A percentile compares a stretch with the other conserved stretches of the same genome.
phyloP scores from a whole-genome alignment of 2,113 vertebrate species.

The Sorex araneus region DNA sequence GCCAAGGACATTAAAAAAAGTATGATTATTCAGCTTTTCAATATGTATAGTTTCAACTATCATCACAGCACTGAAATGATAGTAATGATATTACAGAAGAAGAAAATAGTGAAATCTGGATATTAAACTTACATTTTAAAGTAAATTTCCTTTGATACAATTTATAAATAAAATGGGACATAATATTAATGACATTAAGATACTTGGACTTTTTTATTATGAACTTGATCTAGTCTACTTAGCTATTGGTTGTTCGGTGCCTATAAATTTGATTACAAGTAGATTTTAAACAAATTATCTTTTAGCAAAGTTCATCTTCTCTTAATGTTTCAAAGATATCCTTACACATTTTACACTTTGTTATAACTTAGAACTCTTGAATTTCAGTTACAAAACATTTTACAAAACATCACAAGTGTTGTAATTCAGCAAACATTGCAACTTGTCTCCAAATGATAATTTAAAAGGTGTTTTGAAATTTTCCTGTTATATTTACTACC shows the following conservation, averaged over 20 bases:
- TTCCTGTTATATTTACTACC: conserved; percentile 73
- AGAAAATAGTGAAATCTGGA: conserved; percentile 70
- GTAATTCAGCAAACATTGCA: conserved; percentile 50
- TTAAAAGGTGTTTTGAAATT: conserved; percentile 57
- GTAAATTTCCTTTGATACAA: conserved; percentile 78
- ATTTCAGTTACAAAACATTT: conserved; percentile 78
- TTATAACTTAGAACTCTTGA: conserved; percentile 71
- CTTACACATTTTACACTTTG: conserved; percentile 63
- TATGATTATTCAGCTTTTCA: conserved; percentile 78
- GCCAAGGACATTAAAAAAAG: neutral
- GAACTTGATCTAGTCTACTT: conserved; percentile 63
- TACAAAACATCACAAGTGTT: conserved; percentile 44
- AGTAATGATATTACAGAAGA: conserved; percentile 79
- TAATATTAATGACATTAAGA: conserved; percentile 68
- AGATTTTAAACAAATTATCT: conserved; percentile 62
- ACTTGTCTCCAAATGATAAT: conserved; percentile 30
- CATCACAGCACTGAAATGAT: conserved; percentile 52
- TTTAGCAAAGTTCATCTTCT: conserved; percentile 1
- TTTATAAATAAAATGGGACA: conserved; percentile 74
- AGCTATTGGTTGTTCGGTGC: conserved; percentile 59
- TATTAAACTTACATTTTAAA: conserved; percentile 81
- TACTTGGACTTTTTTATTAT: conserved; percentile 57
- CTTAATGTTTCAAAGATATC: conserved; percentile 63
- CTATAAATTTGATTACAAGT: conserved; percentile 66
- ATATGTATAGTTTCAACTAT: neutral